Base-by-base conservation (phyloP, 2,113 vertebrate species). In the Menidia beryllina region DNA sequence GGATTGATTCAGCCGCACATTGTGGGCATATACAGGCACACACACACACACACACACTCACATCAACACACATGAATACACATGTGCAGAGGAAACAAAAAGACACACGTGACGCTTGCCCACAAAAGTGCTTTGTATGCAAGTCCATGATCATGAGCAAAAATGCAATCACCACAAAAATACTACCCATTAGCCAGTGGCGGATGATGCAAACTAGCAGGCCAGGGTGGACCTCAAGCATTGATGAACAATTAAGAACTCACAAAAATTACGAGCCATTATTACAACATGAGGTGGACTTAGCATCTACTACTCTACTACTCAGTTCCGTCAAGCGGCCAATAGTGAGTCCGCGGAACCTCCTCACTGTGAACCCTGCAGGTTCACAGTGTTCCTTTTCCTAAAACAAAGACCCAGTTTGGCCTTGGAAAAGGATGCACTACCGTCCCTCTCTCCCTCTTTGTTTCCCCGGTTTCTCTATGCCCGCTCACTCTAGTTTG, bases 331-430 rank as follows among this genome's bases (percentile, higher is more conserved):
- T 83, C 70, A 76, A 77, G 57, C 52, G 58, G 39, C 62, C 24
- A 51, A 81, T 69, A 73, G 64, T 14, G 23, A 52, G 77, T 50
- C 57, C 43, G 85, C 63, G 38, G 64, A 47, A 58, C 63, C 81
- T 75, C 60, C 58, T 75, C 39, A 26, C 84, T n/a, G n/a, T n/a
- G n/a, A n/a, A n/a, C n/a, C n/a, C n/a, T 60, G 75, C 78, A 84
- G 86, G 86, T 89, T 90, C 91, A 88, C 87, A 88, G 43, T 87
- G 79, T 89, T 92, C 90, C 79, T 84, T 89, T 71, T 38, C 79
- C 75, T 86, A 75, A 92, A 88, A 91, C 91, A 86, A 91, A 89
- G 86, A 78, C 53, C 63, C 66, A 84, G 81, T 91, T 86, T 84
- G 86, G 86, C 80, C 77, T 60, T 48, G 66, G 76, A 84, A 89